Evolutionary conservation across 2,888 invertebrate species (phyloP).

Genomic region (Hypena proboscidalis): DNA sequence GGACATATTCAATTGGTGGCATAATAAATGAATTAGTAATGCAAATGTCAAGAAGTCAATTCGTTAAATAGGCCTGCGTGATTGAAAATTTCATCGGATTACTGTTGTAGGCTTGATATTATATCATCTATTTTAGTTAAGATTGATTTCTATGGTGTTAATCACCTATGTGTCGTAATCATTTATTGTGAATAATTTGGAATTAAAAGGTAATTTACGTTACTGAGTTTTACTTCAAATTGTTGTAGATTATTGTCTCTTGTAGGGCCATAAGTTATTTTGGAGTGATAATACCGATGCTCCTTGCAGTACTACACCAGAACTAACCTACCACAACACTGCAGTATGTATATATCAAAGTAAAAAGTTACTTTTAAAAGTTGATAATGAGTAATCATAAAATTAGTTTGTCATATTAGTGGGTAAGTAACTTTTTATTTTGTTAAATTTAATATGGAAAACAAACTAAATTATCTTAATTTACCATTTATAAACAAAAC

Average conservation of each 20-base stretch:
- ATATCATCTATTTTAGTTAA: constrained; percentile 27
- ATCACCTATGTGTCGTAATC: constrained; percentile 20
- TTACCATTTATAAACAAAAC: too few species aligned
- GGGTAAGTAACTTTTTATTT: neutral
- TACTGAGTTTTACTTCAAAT: constrained; percentile 31
- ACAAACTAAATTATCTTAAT: too few species aligned
- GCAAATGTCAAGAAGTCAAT: constrained; percentile 35
- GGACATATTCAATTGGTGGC: constrained; percentile 1
- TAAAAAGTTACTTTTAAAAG: neutral
- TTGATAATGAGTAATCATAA: neutral
- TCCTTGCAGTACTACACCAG: neutral
- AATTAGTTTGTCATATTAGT: neutral
- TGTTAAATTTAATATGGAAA: neutral
- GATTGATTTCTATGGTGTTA: constrained; percentile 23
- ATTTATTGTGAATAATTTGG: constrained; percentile 13
- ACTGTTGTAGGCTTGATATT: constrained; percentile 24
- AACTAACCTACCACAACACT: constrained; percentile 3
- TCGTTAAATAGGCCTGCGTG: constrained; percentile 37
- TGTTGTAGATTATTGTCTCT: constrained; percentile 21
- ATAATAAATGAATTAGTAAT: constrained; percentile 19
- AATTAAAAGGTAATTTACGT: constrained; percentile 30
- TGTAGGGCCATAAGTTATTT: neutral
- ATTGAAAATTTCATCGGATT: constrained; percentile 37
- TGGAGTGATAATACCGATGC: neutral
- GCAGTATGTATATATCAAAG: neutral